Percentiles rank a stretch among this genome's conserved stretches.
Conservation (phyloP, 2,113 vertebrate species). For the Phodopus roborovskii region DNA sequence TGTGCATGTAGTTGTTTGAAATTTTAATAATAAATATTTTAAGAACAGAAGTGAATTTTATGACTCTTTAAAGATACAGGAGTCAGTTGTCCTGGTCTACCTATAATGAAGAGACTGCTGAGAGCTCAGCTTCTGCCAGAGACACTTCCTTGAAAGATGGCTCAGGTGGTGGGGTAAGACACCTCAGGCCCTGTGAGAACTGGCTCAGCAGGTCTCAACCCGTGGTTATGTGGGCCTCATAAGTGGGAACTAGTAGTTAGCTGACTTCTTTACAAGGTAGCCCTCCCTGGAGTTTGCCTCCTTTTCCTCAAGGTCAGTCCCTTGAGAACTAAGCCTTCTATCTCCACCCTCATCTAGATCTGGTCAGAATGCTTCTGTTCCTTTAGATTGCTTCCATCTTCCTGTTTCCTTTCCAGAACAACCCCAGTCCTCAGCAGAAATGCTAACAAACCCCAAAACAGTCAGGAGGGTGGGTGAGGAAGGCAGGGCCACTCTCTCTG, state of each 20-base stretch:
- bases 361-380: not conserved
- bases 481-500: not conserved
- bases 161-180: not conserved
- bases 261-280: not conserved
- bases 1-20: not conserved
- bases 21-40: conserved; percentile 56
- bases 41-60: conserved; percentile 49
- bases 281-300: not conserved
- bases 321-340: not conserved
- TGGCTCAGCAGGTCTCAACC: conserved; percentile 38
- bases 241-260: not conserved
- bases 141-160: not conserved
- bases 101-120: not conserved
- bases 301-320: not conserved
- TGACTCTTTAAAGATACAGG: conserved; percentile 27
- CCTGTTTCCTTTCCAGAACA: conserved; percentile 12
- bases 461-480: not conserved
- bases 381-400: not conserved
- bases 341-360: not conserved
- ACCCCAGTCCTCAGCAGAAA: not conserved
- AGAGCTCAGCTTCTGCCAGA: not conserved
- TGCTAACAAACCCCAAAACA: not conserved
- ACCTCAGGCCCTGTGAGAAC: conserved; percentile 39
- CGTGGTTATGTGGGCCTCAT: not conserved
- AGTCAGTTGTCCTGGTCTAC: not conserved